Evolutionary conservation across 2,797 vertebrate genomes (phyloP).

Genomic region (Xenentodon cancila): DNA sequence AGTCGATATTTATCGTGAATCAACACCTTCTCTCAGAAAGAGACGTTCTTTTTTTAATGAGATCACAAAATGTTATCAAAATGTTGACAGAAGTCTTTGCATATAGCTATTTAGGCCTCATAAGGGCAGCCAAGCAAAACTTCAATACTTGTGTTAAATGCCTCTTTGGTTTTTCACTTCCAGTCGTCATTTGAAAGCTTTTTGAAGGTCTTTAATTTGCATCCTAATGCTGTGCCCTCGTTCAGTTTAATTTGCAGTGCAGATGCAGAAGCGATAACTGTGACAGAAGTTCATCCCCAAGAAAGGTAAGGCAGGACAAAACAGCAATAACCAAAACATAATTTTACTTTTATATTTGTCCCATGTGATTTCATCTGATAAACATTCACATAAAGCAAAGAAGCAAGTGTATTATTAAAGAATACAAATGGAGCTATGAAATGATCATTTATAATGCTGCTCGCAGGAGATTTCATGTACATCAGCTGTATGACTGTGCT

Average conservation of each 20-base stretch:
- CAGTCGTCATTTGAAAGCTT: slow-evolving; percentile 71
- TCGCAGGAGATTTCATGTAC: slow-evolving; percentile 44
- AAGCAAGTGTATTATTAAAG: slow-evolving; percentile 70
- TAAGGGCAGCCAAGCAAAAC: slow-evolving; percentile 78
- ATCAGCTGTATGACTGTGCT: slow-evolving; percentile 25
- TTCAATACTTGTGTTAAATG: slow-evolving; percentile 68
- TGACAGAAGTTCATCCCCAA: slow-evolving; percentile 66
- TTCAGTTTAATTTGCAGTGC: slow-evolving; percentile 80
- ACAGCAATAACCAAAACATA: slow-evolving; percentile 43
- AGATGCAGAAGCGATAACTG: slow-evolving; percentile 69
- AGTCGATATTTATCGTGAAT: slow-evolving; percentile 73
- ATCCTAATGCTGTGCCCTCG: slow-evolving; percentile 75
- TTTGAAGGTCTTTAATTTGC: slow-evolving; percentile 81
- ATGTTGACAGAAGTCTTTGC: slow-evolving; percentile 70
- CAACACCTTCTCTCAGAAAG: slow-evolving; percentile 50
- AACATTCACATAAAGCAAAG: slow-evolving; percentile 74
- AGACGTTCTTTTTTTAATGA: slow-evolving; percentile 59
- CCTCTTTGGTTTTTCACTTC: slow-evolving; percentile 59
- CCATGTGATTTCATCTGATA: slow-evolving; percentile 63
- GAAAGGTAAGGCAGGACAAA: slow-evolving; percentile 36
- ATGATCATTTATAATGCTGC: slow-evolving; percentile 58
- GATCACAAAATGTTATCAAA: slow-evolving; percentile 71
- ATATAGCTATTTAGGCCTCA: slow-evolving; percentile 64
- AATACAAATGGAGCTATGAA: slow-evolving; percentile 63
- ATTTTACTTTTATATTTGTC: slow-evolving; percentile 59